Evolutionary conservation across 2,888 invertebrate species (phyloP).

Genomic region (Eilema sororculum): DNA sequence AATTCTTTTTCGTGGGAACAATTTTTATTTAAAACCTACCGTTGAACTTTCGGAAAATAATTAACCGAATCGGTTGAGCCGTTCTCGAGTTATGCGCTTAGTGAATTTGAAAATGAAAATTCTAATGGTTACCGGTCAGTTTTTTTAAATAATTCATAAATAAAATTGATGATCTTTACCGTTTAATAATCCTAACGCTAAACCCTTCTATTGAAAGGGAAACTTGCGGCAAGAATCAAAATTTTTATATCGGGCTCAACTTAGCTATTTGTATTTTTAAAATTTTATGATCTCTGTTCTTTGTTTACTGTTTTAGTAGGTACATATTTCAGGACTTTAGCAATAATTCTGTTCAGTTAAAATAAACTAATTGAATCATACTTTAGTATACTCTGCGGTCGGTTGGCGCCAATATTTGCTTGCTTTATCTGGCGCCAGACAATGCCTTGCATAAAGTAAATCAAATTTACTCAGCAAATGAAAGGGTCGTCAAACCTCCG

Average conservation of each 20-base stretch:
- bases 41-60: too few species aligned
- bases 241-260: background rate
- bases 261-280: background rate
- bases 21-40: too few species aligned
- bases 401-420: conserved; percentile 22
- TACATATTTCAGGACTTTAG: background rate
- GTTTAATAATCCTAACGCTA: too few species aligned
- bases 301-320: background rate
- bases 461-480: conserved; percentile 11
- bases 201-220: background rate
- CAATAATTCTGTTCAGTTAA: conserved; percentile 6
- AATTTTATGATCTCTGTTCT: background rate
- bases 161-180: too few species aligned
- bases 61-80: too few species aligned
- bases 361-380: conserved; percentile 25
- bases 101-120: too few species aligned
- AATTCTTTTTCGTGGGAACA: too few species aligned
- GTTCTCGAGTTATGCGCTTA: too few species aligned
- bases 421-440: conserved; percentile 38
- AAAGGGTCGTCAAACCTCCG: conserved; percentile 19
- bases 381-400: conserved; percentile 19
- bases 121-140: too few species aligned
- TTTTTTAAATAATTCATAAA: too few species aligned
- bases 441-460: conserved; percentile 11
- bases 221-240: background rate